Evolutionary conservation across 2,797 vertebrate species (phyloP), one percentile per base, ranked within the genome.

Genomic region (Onychomys arenicola): DNA sequence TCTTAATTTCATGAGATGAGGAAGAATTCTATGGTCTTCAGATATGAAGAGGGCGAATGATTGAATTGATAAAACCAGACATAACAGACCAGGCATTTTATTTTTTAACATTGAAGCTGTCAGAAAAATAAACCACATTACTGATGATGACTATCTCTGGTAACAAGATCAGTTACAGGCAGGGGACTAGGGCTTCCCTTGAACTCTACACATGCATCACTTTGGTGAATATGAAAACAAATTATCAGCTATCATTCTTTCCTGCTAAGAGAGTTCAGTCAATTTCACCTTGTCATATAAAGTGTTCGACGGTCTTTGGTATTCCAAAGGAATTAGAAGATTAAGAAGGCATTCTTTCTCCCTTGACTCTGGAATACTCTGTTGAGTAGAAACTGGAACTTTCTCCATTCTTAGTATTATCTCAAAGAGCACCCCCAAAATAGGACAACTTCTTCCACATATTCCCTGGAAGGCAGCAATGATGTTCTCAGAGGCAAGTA

Each of bases 71-170:
- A 83, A 63, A 93, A 85, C 4, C 23, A 92, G 49, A 63, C 6
- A 46, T 46, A 89, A 71, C 10, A 63, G 5, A 59, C 32, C 57
- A 71, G 32, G 7, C 3, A 49, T 59, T 23, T 77, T 91, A 27
- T 77, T 91, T 96, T 91, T 65, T 77, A 93, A 40, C 57, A 87
- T n/a, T 89, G 46, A 90, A 82, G 34, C 55, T 91, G 73, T 61
- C 32, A 89, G 55, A 78, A 61, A 61, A 76, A 55, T 40, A 40
- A 86, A 37, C 11, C 49, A 27, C 32, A 59, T 23, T 1, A 0
- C 49, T 87, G n/a, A 69, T 82, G 57, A 4, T 29, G 37, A 80
- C 34, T 69, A 2, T 52, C 21, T 91, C 27, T 75, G 63, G 9
- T 85, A 32, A 49, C 2, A 46, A 14, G 34, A 77, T 55, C 59